Conservation (phyloP, 2,888 invertebrate species). For the Thecophora atra region DNA sequence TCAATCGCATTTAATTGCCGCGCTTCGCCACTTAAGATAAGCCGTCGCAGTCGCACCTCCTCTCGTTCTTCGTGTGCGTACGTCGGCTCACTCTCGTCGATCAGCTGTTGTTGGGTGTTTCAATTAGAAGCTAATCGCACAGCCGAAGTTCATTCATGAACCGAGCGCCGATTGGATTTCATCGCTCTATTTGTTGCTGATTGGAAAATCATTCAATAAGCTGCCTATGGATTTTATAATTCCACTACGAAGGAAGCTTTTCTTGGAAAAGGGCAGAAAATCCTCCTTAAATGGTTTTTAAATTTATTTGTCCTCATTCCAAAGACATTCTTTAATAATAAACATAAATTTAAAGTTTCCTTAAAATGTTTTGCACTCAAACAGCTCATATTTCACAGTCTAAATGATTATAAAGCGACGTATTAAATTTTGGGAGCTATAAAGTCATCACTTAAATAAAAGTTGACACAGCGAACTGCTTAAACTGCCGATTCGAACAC, state of each 20-base stretch:
- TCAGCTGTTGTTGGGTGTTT: slow-evolving; percentile 6
- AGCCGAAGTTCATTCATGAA: neutral
- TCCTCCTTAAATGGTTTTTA: no score
- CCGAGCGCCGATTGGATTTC: no score
- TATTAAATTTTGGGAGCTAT: slow-evolving; percentile 18
- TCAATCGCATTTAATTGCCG: slow-evolving; percentile 47
- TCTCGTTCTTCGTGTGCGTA: neutral
- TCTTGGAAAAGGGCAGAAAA: neutral
- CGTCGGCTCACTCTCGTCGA: neutral
- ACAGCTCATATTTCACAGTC: slow-evolving; percentile 21
- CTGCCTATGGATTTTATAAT: neutral
- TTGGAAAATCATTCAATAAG: slow-evolving; percentile 7
- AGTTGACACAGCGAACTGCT: slow-evolving; percentile 40
- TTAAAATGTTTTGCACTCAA: neutral
- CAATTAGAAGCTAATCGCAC: slow-evolving; percentile 11
- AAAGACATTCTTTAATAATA: neutral
- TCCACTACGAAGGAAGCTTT: neutral
- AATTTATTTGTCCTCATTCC: neutral
- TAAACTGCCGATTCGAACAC: slow-evolving; percentile 9
- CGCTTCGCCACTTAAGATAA: slow-evolving; percentile 54
- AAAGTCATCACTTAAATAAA: slow-evolving; percentile 41
- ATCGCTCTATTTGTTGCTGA: slow-evolving; percentile 10
- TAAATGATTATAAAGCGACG: neutral
- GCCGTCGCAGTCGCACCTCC: slow-evolving; percentile 34
- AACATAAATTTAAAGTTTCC: slow-evolving; percentile 7